Evolutionary conservation across 2,113 vertebrate species (phyloP), one percentile per base, ranked within the genome.

Genomic region (Hypomesus transpacificus): DNA sequence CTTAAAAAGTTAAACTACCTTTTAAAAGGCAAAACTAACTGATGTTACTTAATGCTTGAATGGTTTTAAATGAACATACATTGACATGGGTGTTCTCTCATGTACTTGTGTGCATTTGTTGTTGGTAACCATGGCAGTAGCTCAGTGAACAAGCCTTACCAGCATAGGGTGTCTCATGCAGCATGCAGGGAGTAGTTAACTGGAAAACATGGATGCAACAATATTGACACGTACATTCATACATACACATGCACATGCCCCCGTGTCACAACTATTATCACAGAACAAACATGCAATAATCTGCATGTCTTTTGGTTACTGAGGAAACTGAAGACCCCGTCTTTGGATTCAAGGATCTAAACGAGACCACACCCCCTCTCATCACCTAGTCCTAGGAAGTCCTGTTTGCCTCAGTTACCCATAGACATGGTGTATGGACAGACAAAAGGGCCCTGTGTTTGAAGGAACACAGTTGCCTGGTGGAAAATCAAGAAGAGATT

Each of bases 111-210:
- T 31, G 14, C 2, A 9, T 34, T 62, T 62, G 3, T 31, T 18
- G 24, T 16, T 18, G 60, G 22, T 62, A 34, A 51, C 46, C 31
- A 59, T 54, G 14, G 31, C 28, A 63, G 87, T 82, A 90, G 91
- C 91, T 88, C 88, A 92, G 87, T 72, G 70, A 66, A 60, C 68
- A 74, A 90, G 80, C 90, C 95, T 96, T 97, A 98, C 95, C 95
- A 92, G 93, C 87, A 90, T 86, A 90, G 87, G 83, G 88, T 89
- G 89, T 88, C 85, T 93, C 95, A 96, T 96, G 95, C 94, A 96
- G 93, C 95, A 97, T 96, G 95, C 96, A 96, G 89, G 93, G 90
- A 90, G 93, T 88, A 88, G 91, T 95, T 97, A 98, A 97, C 95
- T 97, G 95, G 93, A 97, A 98, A 95, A 98, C 90, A 94, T n/a